Evolutionary conservation across 2,888 invertebrate genomes (phyloP), one percentile per base, ranked within the genome.

Genomic region (Meteorus cinctellus): DNA sequence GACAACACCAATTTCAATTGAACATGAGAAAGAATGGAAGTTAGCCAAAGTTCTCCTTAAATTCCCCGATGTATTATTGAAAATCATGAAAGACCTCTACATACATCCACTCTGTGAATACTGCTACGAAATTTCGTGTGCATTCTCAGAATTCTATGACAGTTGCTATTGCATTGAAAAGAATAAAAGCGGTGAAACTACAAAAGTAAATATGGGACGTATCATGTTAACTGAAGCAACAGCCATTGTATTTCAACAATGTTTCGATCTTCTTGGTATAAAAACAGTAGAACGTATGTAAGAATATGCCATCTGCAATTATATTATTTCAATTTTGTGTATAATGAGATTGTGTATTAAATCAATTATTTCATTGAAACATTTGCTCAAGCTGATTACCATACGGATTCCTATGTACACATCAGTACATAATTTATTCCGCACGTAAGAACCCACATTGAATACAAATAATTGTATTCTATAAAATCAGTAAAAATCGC

Each of bases 131-230:
- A 93, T 99, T 74, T 94, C 96, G n/a, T 94, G 96, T 5, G 92
- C 94, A 1, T 99, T 99, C 88, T 95, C 97, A 0, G 99, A 99
- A 89, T 99, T 99, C 90, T 99, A 99, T 90, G 98, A 98, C 87
- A 94, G 92, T 84, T 99, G 99, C 90, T 99, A 99, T 87, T 99
- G 99, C 88, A 94, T 99, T 70, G 97, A 98, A 89, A 98, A 97
- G 89, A 95, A 98, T 89, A 92, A 93, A 86, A 73, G 89, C 27
- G 97, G 97, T 0, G 93, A 95, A 86, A 94, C 97, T 82, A 90
- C 95, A 1, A 95, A 95, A 86, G 93, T 99, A 10, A 94, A 97
- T 88, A 94, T 94, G 88, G 95, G 95, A 78, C 93, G 99, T 78
- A 93, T 99, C 82, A 92, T 98, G 83, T 91, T 99, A 2, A 96